Evolutionary conservation across 2,888 invertebrate genomes (phyloP), one percentile per base, ranked within the genome.

Genomic region (Odontomyia ornata): DNA sequence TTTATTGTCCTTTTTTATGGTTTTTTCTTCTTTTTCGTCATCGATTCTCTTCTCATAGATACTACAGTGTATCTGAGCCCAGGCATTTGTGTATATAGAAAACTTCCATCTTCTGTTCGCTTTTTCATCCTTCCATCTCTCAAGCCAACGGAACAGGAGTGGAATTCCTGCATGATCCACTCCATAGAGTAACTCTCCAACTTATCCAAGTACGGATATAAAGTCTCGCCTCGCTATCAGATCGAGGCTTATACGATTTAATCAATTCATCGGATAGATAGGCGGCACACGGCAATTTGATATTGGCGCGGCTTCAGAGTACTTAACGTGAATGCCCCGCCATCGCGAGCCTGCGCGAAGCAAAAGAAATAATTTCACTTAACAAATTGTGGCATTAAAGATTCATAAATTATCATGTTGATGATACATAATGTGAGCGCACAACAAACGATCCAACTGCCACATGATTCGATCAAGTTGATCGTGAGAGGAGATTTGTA

Each of bases 221-320:
- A 46, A 11, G 36, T 36, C 36, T 36, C 36, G 36, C 36, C 36
- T 36, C 47, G 23, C 71, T 47, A 71, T 71, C 47, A n/a, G 71
- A 71, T 71, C n/a, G 47, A 71, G 71, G 71, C 71, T 47, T 67
- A 67, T 71, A 71, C 71, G 71, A 71, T 71, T 71, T 71, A 71
- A 71, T 71, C 71, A 71, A 71, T 71, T 71, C 71, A 71, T 71
- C 71, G 47, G n/a, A 30, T 46, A 23, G 46, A 46, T 43, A 43
- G 71, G 71, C 71, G 23, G 23, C 23, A 46, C 47, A 47, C 36
- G 36, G 36, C 36, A 36, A 36, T 67, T 43, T 60, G 7, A 23
- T 23, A 67, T 67, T 71, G 71, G 47, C 47, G 46, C 46, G 71
- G 71, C 47, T 15, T 71, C 47, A 18, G 18, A 47, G 52, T 71